Base-by-base conservation (phyloP, 2,888 invertebrate genomes). In the Conops quadrifasciatus region DNA sequence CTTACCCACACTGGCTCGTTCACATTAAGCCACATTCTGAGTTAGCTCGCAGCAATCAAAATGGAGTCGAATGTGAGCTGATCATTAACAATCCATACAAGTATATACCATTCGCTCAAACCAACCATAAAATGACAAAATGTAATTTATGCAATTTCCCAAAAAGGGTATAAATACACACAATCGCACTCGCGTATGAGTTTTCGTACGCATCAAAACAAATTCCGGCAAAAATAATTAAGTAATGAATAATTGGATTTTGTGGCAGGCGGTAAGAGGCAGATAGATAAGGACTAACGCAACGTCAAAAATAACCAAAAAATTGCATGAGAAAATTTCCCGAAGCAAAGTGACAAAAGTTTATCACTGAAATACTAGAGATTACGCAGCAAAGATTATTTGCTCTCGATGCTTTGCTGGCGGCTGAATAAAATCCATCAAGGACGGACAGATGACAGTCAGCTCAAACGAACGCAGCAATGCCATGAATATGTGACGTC, bases 161-260 rank as follows among this genome's bases (percentile, higher is more conserved):
- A n/a, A n/a, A n/a, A n/a, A 64, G 47, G 11, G 11, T 26, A 49
- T 28, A 64, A 49, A 63, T 45, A 19, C n/a, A n/a, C 49, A 64
- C 62, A 21, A 30, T 21, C 11, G 19, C 26, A 56, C 19, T 15
- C 56, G 56, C 2, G 16, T 28, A 16, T 30, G 59, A 26, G 11
- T 59, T 16, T 36, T 56, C 26, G 30, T 53, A n/a, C 36, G 26
- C 66, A 66, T 67, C 28, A 59, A 67, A 59, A 28, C 49, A 30
- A 65, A 53, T 59, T 60, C 59, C 67, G 28, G 28, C 11, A 59
- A 47, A 60, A 67, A 67, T 67, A 67, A 53, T 65, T 67, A 59
- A 67, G 60, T 67, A 67, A 67, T 67, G 67, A 67, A 49, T 67
- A 67, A 67, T 59, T 67, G 21, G 59, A 59, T 60, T 59, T 49